phyloP scores from a whole-genome alignment of 1,140 invertebrate species.

The Brachionus calyciflorus region DNA sequence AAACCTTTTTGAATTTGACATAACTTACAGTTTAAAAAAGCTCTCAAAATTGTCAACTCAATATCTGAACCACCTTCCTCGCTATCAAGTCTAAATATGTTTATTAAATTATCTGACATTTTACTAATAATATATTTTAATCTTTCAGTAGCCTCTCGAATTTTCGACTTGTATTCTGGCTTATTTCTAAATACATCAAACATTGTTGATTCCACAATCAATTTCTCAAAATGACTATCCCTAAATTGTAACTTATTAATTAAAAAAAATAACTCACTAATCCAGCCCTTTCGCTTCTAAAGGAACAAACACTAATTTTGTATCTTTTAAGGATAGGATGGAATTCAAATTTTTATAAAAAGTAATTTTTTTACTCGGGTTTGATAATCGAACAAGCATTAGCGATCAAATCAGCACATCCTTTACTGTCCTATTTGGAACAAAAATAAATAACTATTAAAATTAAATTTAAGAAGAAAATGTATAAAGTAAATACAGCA shows the following conservation, averaged over 20 bases:
- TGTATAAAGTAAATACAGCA: neutral
- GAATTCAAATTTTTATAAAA: neutral
- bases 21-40: slow-evolving; percentile 40
- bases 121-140: slow-evolving; percentile 42
- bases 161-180: neutral
- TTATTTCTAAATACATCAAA: slow-evolving; percentile 20
- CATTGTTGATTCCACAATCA: slow-evolving; percentile 27
- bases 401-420: slow-evolving; percentile 60
- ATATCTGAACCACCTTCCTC: slow-evolving; percentile 45
- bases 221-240: slow-evolving; percentile 40
- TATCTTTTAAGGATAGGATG: neutral
- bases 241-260: neutral
- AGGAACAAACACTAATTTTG: too few relatives aligned
- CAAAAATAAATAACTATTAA: neutral
- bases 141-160: slow-evolving; percentile 17
- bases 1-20: neutral
- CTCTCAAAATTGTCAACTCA: slow-evolving; percentile 34
- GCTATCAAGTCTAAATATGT: slow-evolving; percentile 44
- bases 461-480: neutral
- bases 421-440: slow-evolving; percentile 54
- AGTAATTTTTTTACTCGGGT: neutral
- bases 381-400: slow-evolving; percentile 50
- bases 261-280: too few relatives aligned
- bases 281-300: too few relatives aligned
- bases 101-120: slow-evolving; percentile 46